phyloP scores from a whole-genome alignment of 1,140 invertebrate genomes.

The Acyrthosiphon pisum region DNA sequence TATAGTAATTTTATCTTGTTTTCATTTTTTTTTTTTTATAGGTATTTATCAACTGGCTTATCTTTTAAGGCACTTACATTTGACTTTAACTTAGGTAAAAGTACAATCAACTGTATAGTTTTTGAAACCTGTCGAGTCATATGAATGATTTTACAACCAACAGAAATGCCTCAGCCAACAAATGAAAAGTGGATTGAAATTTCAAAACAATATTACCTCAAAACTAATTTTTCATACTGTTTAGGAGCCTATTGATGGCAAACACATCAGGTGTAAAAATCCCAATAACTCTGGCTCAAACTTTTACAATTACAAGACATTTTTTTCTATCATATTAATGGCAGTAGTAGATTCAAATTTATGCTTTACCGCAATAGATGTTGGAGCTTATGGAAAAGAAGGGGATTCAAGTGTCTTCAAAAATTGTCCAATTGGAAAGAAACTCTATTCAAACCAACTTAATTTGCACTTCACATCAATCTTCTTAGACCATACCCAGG shows the following conservation, averaged over 20 bases:
- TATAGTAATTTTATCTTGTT: no score
- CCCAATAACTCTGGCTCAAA: no score
- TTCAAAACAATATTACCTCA: background rate
- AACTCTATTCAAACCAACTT: background rate
- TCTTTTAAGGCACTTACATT: background rate
- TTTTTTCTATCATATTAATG: conserved; percentile 23
- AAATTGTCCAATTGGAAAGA: conserved; percentile 16
- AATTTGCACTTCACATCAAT: conserved; percentile 62
- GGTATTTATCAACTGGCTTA: background rate
- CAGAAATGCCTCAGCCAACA: background rate
- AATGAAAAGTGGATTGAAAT: background rate
- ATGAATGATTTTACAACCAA: background rate
- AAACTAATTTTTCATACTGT: background rate
- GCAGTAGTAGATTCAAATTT: conserved; percentile 36
- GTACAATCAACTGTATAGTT: background rate
- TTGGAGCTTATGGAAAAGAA: conserved; percentile 55
- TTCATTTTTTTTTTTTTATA: no score
- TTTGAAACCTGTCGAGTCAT: background rate
- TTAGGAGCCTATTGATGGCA: background rate
- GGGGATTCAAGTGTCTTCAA: conserved; percentile 39
- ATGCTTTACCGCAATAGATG: conserved; percentile 21
- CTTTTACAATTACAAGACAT: no score
- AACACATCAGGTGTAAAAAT: no score
- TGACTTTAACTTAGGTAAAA: background rate
- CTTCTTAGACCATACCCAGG: conserved; percentile 61